A percentile compares a stretch with the other conserved stretches of the same genome.
These are phyloP conservation scores for Drosophila mayaguana DNA, from an alignment of 2,888 invertebrate genomes.

Conservation along the genomic window DNA sequence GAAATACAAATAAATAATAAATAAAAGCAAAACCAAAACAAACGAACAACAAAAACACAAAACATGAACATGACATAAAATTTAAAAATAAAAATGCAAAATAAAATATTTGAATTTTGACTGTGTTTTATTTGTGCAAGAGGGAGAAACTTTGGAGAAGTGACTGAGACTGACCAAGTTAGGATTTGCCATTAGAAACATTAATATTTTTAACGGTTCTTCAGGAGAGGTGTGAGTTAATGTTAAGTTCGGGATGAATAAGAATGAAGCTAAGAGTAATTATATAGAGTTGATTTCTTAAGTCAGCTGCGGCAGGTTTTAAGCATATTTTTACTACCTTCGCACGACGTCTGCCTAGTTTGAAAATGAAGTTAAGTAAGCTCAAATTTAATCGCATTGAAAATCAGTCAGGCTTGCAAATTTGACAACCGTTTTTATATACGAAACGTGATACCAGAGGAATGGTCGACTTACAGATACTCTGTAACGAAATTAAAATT, in stretches of 20 bases:
- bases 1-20: slow-evolving; percentile 7
- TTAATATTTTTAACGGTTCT: too few relatives aligned
- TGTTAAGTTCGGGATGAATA: too few relatives aligned
- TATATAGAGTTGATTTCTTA: background rate
- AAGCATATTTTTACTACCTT: background rate
- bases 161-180: background rate
- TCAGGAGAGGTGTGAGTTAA: too few relatives aligned
- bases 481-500: background rate
- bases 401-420: background rate
- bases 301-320: background rate
- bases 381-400: background rate
- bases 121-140: background rate
- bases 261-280: background rate
- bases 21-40: slow-evolving; percentile 34
- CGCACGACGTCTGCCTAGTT: background rate
- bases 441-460: background rate
- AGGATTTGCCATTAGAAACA: background rate
- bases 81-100: slow-evolving; percentile 63
- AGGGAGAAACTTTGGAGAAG: background rate
- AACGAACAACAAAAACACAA: slow-evolving; percentile 39
- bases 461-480: background rate
- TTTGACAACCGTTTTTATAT: background rate
- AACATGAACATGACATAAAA: slow-evolving; percentile 58
- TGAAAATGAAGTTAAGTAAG: background rate
- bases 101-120: slow-evolving; percentile 3